Percentiles rank a stretch among this genome's conserved stretches.
Evolutionary conservation across 2,797 vertebrate species (phyloP).

Genomic region (Neostethus bicornis): DNA sequence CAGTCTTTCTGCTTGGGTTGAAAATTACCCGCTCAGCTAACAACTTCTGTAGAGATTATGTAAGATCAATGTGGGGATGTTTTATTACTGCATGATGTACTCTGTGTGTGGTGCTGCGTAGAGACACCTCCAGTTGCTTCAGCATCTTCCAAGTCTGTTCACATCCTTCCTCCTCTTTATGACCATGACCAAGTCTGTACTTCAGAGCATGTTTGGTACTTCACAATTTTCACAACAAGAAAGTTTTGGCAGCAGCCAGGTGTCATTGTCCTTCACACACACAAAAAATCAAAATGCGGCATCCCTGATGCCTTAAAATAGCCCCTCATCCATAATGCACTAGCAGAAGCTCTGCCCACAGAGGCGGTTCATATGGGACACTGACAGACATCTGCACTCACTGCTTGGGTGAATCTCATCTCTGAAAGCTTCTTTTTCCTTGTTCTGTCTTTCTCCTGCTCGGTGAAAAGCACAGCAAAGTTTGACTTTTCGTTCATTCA

Average conservation of each 20-base stretch:
- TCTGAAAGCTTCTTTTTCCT: constrained; percentile 49
- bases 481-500: constrained; percentile 76
- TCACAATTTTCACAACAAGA: constrained; percentile 48
- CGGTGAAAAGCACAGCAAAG: constrained; percentile 61
- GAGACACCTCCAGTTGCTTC: constrained; percentile 43
- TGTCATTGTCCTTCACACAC: constrained; percentile 68
- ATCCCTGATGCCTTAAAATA: constrained; percentile 74
- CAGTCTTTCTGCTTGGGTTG: background rate
- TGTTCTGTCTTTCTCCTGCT: constrained; percentile 33
- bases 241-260: constrained; percentile 69
- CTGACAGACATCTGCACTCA: constrained; percentile 75
- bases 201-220: constrained; percentile 54
- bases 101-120: constrained; percentile 19
- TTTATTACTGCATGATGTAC: constrained; percentile 23
- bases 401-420: constrained; percentile 67
- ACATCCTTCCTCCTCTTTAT: constrained; percentile 46
- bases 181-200: constrained; percentile 40
- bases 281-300: constrained; percentile 75
- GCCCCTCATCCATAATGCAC: constrained; percentile 79
- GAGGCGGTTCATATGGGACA: constrained; percentile 65
- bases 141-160: constrained; percentile 40
- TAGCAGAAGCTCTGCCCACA: constrained; percentile 65
- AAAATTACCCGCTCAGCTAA: constrained; percentile 9
- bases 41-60: constrained; percentile 14
- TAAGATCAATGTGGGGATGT: background rate